A percentile compares a stretch with the other conserved stretches of the same genome.
phyloP scores from a whole-genome alignment of 2,113 vertebrate species.

The Saguinus midas region DNA sequence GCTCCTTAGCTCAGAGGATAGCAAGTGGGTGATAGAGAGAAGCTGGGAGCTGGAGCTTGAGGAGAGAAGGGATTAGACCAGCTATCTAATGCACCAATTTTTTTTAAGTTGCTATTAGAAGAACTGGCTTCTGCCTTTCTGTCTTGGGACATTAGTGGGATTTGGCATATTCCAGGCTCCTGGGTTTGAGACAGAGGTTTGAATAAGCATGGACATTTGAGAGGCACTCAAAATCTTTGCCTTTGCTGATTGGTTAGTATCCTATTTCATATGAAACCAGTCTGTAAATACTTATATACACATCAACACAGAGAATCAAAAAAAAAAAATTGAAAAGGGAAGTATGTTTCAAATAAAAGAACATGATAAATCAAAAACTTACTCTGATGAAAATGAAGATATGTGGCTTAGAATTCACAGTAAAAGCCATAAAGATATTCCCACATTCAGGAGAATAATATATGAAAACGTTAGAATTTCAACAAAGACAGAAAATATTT shows the following conservation, averaged over 20 bases:
- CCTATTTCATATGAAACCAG: background rate
- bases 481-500: background rate
- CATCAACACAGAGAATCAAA: background rate
- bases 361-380: background rate
- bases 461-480: background rate
- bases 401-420: background rate
- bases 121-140: background rate
- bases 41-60: too few relatives aligned
- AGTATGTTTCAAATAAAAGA: background rate
- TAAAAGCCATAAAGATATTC: background rate
- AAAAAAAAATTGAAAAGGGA: background rate
- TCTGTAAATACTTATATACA: background rate
- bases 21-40: too few relatives aligned
- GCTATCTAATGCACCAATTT: background rate
- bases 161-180: background rate
- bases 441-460: background rate
- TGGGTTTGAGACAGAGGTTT: background rate
- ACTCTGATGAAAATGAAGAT: background rate
- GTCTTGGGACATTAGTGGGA: background rate
- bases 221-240: background rate
- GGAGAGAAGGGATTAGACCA: background rate
- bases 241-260: background rate
- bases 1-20: background rate
- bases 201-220: background rate
- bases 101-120: background rate